Evolutionary conservation across 1,140 invertebrate species (phyloP).

Genomic region (Rhopalosiphum maidis): DNA sequence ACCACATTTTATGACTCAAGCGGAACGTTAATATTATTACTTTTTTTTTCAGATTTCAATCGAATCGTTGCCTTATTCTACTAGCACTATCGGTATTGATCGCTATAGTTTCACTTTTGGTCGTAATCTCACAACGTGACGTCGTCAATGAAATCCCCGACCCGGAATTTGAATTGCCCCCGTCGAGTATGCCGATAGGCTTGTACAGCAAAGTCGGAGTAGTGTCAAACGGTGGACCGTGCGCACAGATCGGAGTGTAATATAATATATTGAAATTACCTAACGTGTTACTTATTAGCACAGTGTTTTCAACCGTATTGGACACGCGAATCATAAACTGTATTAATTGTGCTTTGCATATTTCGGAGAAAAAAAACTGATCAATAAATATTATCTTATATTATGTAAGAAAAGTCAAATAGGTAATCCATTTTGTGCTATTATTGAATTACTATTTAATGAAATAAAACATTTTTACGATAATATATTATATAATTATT

Average conservation of each 20-base stretch:
- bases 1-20: background rate
- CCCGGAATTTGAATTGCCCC: conserved; percentile 39
- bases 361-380: no score
- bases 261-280: background rate
- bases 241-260: conserved; percentile 63
- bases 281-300: background rate
- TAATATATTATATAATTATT: no score
- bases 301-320: no score
- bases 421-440: no score
- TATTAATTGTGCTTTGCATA: no score
- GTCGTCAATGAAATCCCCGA: background rate
- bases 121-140: background rate
- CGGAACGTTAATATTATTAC: background rate
- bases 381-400: no score
- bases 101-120: background rate
- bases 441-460: no score
- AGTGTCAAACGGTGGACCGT: conserved; percentile 62
- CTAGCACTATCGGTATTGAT: background rate
- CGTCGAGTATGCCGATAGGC: conserved; percentile 57
- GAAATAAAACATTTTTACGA: no score
- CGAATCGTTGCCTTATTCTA: background rate
- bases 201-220: conserved; percentile 60
- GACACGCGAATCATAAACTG: no score
- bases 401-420: no score
- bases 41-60: background rate